These are phyloP conservation scores for Harpagus bidentatus DNA, from an alignment of 2,113 vertebrate species.

Conservation along the genomic window DNA sequence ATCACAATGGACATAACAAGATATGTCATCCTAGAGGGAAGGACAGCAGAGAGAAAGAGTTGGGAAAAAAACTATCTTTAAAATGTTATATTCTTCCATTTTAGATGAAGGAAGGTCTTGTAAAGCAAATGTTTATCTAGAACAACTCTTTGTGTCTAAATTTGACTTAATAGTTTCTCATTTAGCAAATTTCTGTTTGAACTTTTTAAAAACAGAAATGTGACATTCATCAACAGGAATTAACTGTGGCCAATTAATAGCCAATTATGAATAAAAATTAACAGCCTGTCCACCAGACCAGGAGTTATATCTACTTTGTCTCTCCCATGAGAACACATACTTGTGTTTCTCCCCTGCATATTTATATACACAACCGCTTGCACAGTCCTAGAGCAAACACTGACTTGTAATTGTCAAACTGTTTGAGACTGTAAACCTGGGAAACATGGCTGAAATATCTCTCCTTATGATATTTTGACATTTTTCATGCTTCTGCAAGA, in stretches of 20 bases:
- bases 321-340: not conserved
- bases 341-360: not conserved
- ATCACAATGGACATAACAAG: not conserved
- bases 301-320: not conserved
- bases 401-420: not conserved
- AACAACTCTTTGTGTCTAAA: not conserved
- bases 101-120: not conserved
- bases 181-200: not conserved
- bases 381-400: not conserved
- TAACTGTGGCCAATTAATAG: not conserved
- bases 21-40: not conserved
- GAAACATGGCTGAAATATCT: not conserved
- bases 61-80: not conserved
- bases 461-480: not conserved
- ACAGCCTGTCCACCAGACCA: not conserved
- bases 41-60: not conserved
- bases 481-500: not conserved
- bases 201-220: not conserved
- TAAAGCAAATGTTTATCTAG: not conserved
- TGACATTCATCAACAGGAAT: not conserved
- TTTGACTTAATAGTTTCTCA: not conserved
- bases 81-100: not conserved
- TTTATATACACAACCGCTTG: not conserved
- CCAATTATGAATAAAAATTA: not conserved
- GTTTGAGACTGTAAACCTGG: not conserved